Evolutionary conservation across 2,797 vertebrate genomes (phyloP).

Genomic region (Pseudochaenichthys georgianus): DNA sequence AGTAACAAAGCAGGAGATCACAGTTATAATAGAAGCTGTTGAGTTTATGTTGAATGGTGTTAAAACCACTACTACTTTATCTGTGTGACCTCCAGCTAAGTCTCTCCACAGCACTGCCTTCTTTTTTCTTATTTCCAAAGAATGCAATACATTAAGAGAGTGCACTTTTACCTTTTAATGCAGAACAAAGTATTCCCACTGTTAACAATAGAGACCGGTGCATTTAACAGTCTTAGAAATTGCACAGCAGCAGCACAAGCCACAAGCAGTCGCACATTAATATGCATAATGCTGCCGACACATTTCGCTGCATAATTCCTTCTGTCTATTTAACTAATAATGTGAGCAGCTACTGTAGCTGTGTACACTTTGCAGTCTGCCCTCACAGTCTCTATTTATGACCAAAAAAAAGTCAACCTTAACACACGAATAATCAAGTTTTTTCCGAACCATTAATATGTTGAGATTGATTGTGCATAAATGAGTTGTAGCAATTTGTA

Average conservation of each 20-base stretch:
- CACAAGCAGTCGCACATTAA: slow-evolving; percentile 39
- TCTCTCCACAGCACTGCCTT: not conserved
- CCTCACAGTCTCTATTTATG: slow-evolving; percentile 12
- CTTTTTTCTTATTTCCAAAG: slow-evolving; percentile 20
- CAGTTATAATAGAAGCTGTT: slow-evolving; percentile 8
- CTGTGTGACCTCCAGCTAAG: slow-evolving; percentile 12
- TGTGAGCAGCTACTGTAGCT: slow-evolving; percentile 33
- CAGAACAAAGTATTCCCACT: slow-evolving; percentile 14
- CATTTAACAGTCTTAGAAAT: slow-evolving; percentile 43
- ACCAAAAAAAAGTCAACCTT: slow-evolving; percentile 31
- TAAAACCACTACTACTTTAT: not conserved
- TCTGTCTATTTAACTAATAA: slow-evolving; percentile 53
- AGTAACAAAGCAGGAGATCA: not conserved
- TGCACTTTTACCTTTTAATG: slow-evolving; percentile 36
- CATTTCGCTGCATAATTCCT: slow-evolving; percentile 40
- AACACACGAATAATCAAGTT: slow-evolving; percentile 13
- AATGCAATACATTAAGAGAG: slow-evolving; percentile 9
- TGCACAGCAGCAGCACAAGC: slow-evolving; percentile 29
- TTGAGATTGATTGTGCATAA: slow-evolving; percentile 21
- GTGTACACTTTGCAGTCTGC: slow-evolving; percentile 19
- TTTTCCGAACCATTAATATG: slow-evolving; percentile 2
- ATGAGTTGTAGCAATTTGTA: slow-evolving; percentile 29
- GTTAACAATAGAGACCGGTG: slow-evolving; percentile 27
- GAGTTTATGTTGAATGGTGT: slow-evolving; percentile 8
- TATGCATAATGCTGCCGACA: slow-evolving; percentile 44